Evolutionary conservation across 2,113 vertebrate genomes (phyloP).

Genomic region (Anhinga rufa): DNA sequence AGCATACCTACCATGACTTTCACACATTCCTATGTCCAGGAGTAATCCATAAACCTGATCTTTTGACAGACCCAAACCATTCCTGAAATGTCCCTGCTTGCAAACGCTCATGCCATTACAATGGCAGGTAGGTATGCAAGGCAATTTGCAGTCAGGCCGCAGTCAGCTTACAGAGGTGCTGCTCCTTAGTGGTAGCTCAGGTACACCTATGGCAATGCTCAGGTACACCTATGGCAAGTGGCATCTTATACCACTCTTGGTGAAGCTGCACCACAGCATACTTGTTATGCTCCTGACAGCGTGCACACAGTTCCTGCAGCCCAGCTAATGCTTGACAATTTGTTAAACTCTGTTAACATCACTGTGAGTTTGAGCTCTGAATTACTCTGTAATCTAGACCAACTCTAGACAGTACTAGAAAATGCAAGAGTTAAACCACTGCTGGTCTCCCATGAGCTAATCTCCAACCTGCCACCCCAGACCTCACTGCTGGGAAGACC

Average conservation of each 20-base stretch:
- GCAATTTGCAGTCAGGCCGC: not conserved
- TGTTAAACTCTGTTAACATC: not conserved
- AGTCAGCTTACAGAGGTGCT: not conserved
- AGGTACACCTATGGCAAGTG: not conserved
- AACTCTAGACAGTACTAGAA: not conserved
- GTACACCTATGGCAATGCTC: not conserved
- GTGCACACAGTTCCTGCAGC: not conserved
- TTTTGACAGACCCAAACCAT: not conserved
- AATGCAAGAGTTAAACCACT: not conserved
- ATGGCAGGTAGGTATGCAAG: not conserved
- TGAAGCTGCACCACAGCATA: not conserved
- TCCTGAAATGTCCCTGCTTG: not conserved
- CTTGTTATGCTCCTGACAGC: not conserved
- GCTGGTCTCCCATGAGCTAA: not conserved
- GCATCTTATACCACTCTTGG: not conserved
- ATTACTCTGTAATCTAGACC: not conserved
- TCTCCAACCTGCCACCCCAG: not conserved
- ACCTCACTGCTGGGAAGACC: not conserved
- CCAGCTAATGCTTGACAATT: not conserved
- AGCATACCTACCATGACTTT: not conserved
- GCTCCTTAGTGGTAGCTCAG: not conserved
- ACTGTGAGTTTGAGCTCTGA: not conserved
- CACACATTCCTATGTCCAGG: not conserved
- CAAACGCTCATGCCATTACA: not conserved
- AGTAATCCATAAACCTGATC: not conserved